Evolutionary conservation across 1,140 invertebrate genomes (phyloP), one percentile per base, ranked within the genome.

Genomic region (Schlechtendalia chinensis): DNA sequence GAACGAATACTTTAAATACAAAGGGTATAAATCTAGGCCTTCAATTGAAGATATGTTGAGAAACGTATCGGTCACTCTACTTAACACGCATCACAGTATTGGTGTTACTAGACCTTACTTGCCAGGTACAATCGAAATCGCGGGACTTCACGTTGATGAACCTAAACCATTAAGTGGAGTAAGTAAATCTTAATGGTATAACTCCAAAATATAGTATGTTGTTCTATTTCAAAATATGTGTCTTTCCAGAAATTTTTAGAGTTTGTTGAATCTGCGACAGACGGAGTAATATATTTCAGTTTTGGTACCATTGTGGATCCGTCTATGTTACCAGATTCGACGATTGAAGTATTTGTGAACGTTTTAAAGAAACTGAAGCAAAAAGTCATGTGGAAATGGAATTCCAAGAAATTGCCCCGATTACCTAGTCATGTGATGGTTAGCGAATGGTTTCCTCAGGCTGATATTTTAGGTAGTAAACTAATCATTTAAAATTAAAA

Each of bases 101-200:
- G 87, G 87, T 79, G 85, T 86, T 5, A 83, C 88, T 0, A 86
- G 86, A 67, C 87, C 88, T 0, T 84, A 84, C 12, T 84, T 86
- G 8, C 87, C 89, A 0, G 87, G 86, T 53, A 83, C 89, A 3
- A 83, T 90, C 5, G 89, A 90, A 85, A 86, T 91, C 27, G 90
- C 88, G 8, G 90, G 90, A 27, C 83, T 91, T 5, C 89, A 90
- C 81, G 83, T 89, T 1, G 82, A 85, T 5, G 84, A 83, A 6
- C 67, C 85, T 1, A 84, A 84, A 27, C 81, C 82, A 32, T 67
- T 82, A 22, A 58, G 53, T 0, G 50, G 59, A 29, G 82, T 82
- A 50, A 79, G 67, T 24, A 53, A 16, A 53, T 53, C 5, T 61
- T 29, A n/a, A 12, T 12, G 10, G 11, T 22, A 58, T 22, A 10